Evolutionary conservation across 2,888 invertebrate species (phyloP).

Genomic region (Chymomyza fuscimana): DNA sequence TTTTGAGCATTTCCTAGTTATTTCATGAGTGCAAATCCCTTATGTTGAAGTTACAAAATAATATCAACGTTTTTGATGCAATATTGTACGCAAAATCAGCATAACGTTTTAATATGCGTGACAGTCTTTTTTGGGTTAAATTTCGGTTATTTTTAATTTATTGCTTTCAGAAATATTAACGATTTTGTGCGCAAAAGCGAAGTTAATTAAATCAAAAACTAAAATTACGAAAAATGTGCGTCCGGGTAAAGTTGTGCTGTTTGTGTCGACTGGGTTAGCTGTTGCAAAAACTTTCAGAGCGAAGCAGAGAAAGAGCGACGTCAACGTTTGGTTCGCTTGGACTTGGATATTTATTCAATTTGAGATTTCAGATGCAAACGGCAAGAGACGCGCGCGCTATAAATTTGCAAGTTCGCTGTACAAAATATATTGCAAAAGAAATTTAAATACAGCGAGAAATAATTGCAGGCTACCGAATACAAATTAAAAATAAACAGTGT

Average conservation of each 20-base stretch:
- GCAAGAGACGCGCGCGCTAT: background rate
- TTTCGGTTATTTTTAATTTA: too few relatives aligned
- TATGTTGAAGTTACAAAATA: too few relatives aligned
- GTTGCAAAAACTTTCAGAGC: background rate
- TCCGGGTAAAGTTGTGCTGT: background rate
- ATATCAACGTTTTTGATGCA: too few relatives aligned
- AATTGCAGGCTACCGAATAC: background rate
- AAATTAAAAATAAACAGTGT: background rate
- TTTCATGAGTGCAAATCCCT: too few relatives aligned
- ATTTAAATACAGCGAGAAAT: background rate
- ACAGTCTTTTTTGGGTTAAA: too few relatives aligned
- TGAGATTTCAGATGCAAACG: background rate
- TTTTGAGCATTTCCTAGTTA: too few relatives aligned
- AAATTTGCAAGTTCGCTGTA: background rate
- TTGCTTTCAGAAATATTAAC: too few relatives aligned
- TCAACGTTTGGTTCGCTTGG: background rate
- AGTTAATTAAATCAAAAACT: too few relatives aligned
- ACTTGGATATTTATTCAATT: background rate
- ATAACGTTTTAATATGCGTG: too few relatives aligned
- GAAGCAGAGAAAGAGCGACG: background rate
- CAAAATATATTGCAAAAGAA: background rate
- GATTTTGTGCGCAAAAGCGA: too few relatives aligned
- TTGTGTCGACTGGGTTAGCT: background rate
- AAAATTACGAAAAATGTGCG: background rate
- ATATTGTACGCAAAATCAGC: too few relatives aligned